Conservation (phyloP, 2,888 invertebrate genomes). For the Schizotus pectinicornis region DNA sequence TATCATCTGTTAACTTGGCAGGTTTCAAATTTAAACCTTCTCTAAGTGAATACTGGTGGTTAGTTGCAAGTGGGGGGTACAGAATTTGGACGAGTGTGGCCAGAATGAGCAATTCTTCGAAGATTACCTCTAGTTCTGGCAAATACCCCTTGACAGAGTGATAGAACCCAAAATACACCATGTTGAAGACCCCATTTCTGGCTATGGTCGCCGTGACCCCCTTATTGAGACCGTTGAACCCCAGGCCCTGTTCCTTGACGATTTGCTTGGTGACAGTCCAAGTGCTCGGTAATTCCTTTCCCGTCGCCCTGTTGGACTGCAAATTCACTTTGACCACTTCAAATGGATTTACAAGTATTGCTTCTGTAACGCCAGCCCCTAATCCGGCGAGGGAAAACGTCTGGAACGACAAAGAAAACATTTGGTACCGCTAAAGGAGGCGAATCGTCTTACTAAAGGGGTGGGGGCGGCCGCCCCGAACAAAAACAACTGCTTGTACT, state of each 20-base stretch:
- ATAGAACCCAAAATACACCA: slow-evolving; percentile 95
- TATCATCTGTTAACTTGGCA: no score
- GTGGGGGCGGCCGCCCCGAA: slow-evolving; percentile 78
- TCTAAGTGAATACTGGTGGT: no score
- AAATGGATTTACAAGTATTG: slow-evolving; percentile 89
- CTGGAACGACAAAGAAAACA: slow-evolving; percentile 60
- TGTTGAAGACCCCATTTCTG: slow-evolving; percentile 90
- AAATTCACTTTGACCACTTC: slow-evolving; percentile 94
- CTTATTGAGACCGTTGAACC: slow-evolving; percentile 81
- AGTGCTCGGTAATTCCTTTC: slow-evolving; percentile 74
- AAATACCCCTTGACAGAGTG: slow-evolving; percentile 83
- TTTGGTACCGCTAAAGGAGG: slow-evolving; percentile 1
- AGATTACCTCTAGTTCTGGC: slow-evolving; percentile 68
- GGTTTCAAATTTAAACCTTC: no score
- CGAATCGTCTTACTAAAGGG: slow-evolving; percentile 69
- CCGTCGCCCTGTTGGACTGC: slow-evolving; percentile 74
- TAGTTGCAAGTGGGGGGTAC: no score
- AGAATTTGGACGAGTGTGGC: no score
- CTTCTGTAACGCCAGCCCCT: slow-evolving; percentile 90
- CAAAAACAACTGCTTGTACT: slow-evolving; percentile 85
- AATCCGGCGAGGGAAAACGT: slow-evolving; percentile 89
- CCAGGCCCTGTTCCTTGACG: slow-evolving; percentile 76
- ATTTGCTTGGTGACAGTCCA: slow-evolving; percentile 83
- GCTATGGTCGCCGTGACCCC: slow-evolving; percentile 89
- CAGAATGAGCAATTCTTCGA: no score